Evolutionary conservation across 2,113 vertebrate species (phyloP).

Genomic region (Pygoscelis antarcticus): DNA sequence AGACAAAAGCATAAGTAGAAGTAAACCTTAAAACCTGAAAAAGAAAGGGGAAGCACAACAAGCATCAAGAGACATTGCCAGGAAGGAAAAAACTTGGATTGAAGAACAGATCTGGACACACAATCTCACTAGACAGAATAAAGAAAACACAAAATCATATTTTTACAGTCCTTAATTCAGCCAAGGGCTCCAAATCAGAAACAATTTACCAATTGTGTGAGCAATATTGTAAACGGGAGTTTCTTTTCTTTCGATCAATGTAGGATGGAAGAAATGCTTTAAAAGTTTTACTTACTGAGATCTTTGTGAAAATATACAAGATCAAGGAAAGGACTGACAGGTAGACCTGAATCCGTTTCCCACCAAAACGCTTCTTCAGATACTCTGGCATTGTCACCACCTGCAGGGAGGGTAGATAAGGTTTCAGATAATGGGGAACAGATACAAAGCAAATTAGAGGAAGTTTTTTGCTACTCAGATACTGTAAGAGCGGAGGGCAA

Average conservation of each 20-base stretch:
- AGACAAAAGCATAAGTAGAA: background rate
- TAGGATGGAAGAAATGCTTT: background rate
- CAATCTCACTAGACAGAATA: background rate
- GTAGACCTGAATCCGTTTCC: slow-evolving; percentile 90
- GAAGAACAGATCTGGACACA: background rate
- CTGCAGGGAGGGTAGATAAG: slow-evolving; percentile 54
- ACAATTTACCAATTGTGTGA: background rate
- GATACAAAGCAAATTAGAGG: background rate
- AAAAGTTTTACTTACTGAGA: slow-evolving; percentile 86
- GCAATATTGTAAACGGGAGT: background rate
- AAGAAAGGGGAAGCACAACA: background rate
- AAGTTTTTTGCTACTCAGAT: background rate
- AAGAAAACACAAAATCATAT: background rate
- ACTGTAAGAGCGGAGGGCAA: background rate
- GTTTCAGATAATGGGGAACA: background rate
- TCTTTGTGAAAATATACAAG: slow-evolving; percentile 95
- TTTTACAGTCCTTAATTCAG: background rate
- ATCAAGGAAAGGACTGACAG: slow-evolving; percentile 90
- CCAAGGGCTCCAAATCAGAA: background rate
- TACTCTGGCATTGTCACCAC: slow-evolving; percentile 98
- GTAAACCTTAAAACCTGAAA: background rate
- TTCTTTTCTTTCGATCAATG: background rate
- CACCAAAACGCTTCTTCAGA: slow-evolving; percentile 91
- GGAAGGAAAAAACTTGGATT: background rate
- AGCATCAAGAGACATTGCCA: background rate